Base-by-base conservation (phyloP, 2,113 vertebrate species). In the Odobenus rosmarus region DNA sequence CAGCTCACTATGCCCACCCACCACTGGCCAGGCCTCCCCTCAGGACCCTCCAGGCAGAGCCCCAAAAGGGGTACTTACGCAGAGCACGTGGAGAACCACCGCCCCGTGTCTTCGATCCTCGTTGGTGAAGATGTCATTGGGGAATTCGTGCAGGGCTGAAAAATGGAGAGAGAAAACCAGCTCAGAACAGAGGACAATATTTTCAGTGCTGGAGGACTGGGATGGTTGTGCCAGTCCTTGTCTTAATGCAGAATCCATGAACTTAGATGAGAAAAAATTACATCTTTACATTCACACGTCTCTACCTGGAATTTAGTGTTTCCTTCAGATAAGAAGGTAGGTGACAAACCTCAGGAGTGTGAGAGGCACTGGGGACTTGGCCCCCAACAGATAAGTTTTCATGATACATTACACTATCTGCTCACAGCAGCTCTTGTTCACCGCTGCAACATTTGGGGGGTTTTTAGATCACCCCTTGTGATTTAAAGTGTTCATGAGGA, bases 81-180 rank as follows among this genome's bases (percentile, higher is more conserved):
- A 99, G 57, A 99, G 98, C 90, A 99, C 99, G 0, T 99, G 99
- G 62, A 99, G 99, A 69, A 99, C 98, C 86, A 99, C 99, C 0
- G 99, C 99, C 95, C 99, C 99, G 4, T 99, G 99, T 39, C 98
- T 96, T 59, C 99, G 98, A 95, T 99, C 99, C 97, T 99, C 98
- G 0, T 99, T 99, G 4, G 99, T 99, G 98, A 99, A 99, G 97
- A 99, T 99, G 98, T 99, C 99, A 31, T 96, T 98, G 94, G 99
- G 99, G 97, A 99, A 99, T 98, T 99, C 99, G 23, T 99, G 99
- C 97, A 99, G 99, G 46, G 99, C 99, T 99, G 98, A 39, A 98
- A 98, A 93, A 98, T 13, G 94, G 84, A 98, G 69, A 57, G 42
- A 94, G 64, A 98, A 96, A 97, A 36, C 67, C 95, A 97, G 86